A percentile compares a stretch with the other conserved stretches of the same genome.
Evolutionary conservation across 2,888 invertebrate species (phyloP).

Genomic region (Chrysolina oricalcia): DNA sequence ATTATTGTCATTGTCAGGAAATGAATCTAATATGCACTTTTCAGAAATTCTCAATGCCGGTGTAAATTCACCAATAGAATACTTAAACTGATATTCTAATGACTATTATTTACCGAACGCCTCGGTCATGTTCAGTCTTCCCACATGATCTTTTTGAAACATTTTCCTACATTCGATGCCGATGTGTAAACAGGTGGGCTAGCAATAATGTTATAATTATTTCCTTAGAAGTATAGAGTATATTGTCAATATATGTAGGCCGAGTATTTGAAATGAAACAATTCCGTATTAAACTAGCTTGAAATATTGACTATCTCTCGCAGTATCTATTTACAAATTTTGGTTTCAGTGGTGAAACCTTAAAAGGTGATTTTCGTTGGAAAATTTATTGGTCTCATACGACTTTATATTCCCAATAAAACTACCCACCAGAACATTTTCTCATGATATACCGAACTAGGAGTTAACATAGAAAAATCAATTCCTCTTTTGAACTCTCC

Average conservation of each 20-base stretch:
- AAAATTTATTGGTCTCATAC: too few relatives aligned
- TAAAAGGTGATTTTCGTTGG: too few relatives aligned
- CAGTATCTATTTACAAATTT: too few relatives aligned
- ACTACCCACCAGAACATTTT: too few relatives aligned
- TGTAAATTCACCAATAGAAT: not conserved
- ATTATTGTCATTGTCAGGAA: not conserved
- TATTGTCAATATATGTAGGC: not conserved
- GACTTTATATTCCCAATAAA: too few relatives aligned
- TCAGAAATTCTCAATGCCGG: not conserved
- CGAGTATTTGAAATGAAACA: not conserved
- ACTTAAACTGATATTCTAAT: not conserved
- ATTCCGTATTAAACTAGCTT: not conserved
- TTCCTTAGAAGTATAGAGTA: slow-evolving; percentile 22
- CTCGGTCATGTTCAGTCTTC: not conserved
- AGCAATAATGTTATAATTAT: slow-evolving; percentile 17
- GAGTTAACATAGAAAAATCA: too few relatives aligned
- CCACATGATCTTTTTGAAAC: not conserved
- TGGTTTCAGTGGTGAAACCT: too few relatives aligned
- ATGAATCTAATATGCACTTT: not conserved
- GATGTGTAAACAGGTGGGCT: slow-evolving; percentile 26
- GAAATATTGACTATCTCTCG: not conserved
- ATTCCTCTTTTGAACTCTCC: too few relatives aligned
- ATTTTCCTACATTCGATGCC: slow-evolving; percentile 8
- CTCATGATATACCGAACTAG: too few relatives aligned
- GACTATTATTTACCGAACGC: not conserved